A percentile compares a stretch with the other conserved stretches of the same genome.
These are phyloP conservation scores for Mormyrus hasselquistii DNA, from an alignment of 2,797 vertebrate genomes.

Conservation along the genomic window DNA sequence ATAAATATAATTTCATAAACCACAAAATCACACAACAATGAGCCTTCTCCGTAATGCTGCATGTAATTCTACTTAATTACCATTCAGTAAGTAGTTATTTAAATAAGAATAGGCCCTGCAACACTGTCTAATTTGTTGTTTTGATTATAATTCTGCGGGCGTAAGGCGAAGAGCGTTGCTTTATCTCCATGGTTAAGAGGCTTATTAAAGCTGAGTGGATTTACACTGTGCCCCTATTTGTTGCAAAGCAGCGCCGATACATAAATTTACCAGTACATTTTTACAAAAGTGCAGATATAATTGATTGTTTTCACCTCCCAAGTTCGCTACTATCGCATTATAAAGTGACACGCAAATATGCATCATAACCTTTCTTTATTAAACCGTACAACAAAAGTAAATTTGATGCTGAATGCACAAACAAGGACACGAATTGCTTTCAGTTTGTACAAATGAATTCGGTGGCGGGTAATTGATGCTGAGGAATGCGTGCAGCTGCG, in stretches of 20 bases:
- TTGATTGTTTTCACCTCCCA: not conserved
- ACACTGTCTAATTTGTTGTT: not conserved
- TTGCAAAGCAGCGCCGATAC: not conserved
- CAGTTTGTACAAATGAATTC: not conserved
- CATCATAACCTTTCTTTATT: not conserved
- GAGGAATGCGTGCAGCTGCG: not conserved
- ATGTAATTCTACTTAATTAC: not conserved
- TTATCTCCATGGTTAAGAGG: not conserved
- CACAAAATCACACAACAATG: not conserved
- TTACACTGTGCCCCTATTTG: not conserved
- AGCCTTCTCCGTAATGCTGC: not conserved
- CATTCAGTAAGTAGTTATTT: conserved; percentile 8
- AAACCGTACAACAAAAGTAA: not conserved
- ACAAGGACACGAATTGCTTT: not conserved
- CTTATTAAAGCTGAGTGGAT: not conserved
- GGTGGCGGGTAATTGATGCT: not conserved
- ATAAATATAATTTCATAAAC: not conserved
- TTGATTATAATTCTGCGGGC: not conserved
- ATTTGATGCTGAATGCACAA: not conserved
- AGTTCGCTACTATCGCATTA: not conserved
- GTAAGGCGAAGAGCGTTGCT: not conserved
- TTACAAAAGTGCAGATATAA: not conserved
- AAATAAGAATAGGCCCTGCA: not conserved
- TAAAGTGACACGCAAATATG: not conserved
- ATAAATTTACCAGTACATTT: not conserved